Base-by-base conservation (phyloP, 2,888 invertebrate species). In the Nomada fabriciana region DNA sequence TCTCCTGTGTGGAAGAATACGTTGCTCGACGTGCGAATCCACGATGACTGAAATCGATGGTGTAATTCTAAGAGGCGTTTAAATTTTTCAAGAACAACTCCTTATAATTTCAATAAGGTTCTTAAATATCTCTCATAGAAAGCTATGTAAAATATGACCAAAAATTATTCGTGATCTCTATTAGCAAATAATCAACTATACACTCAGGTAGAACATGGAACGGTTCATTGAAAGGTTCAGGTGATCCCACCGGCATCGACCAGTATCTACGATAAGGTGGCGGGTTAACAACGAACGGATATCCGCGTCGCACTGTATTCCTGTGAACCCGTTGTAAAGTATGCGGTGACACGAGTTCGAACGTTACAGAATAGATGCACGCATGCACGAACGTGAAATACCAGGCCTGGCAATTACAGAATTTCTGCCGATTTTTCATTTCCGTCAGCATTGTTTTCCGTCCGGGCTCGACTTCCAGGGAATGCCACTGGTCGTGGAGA, bases 361-460 rank as follows among this genome's bases (percentile, higher is more conserved):
- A 50, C 68, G 79, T 85, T 74, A 55, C 53, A 23, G 68, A 74
- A 67, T 77, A 67, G 67, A 74, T 72, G 69, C 68, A 68, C 71
- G 77, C 73, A 42, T 64, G 55, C 70, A 20, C 43, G n/a, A 47
- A 55, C 55, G 70, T 13, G 68, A 71, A 74, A 85, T 85, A 85
- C 83, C 86, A 83, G 83, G 55, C n/a, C 74, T 64, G 64, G 69
- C 76, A 87, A 83, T 83, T 89, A 89, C 76, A 85, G 80, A 80
- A 85, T 76, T 87, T 87, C 74, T 80, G 23, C 2, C 9, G 47
- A 82, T 69, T 83, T 76, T 88, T 86, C 83, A 50, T 65, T 60
- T 47, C 68, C 52, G 57, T 4, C 68, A 25, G 53, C 57, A 79
- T 87, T 85, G 85, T 86, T 76, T 76, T 79, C 76, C 71, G 47